phyloP scores from a whole-genome alignment of 2,113 vertebrate species.

The Collichthys lucidus region DNA sequence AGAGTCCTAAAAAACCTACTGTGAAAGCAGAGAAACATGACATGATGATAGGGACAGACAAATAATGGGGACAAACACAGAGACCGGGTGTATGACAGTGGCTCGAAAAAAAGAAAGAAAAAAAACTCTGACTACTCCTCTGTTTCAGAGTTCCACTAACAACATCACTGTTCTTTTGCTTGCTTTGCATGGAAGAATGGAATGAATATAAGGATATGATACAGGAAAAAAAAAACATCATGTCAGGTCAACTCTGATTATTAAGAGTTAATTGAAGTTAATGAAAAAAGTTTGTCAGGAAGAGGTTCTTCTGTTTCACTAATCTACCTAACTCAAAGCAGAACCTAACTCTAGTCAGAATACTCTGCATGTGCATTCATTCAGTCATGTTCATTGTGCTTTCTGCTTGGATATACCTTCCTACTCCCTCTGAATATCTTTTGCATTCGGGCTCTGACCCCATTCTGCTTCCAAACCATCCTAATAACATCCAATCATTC shows the following conservation, averaged over 20 bases:
- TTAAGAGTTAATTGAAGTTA: slow-evolving; percentile 11
- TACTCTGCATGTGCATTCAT: background rate
- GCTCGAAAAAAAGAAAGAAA: background rate
- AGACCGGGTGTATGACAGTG: background rate
- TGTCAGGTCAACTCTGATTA: too few species aligned
- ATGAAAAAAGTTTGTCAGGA: background rate
- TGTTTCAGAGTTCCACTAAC: background rate
- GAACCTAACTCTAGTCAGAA: background rate
- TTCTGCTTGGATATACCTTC: background rate
- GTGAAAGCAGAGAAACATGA: too few species aligned
- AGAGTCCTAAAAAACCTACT: too few species aligned
- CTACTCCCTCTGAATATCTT: background rate
- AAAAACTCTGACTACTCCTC: background rate
- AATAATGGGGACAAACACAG: background rate
- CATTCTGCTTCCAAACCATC: background rate
- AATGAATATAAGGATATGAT: background rate
- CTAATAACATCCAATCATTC: background rate
- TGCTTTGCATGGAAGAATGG: background rate
- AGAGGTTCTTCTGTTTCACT: background rate
- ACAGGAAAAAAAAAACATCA: background rate
- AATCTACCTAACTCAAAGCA: slow-evolving; percentile 1
- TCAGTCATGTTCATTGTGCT: slow-evolving; percentile 6
- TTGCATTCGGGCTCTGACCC: slow-evolving; percentile 1
- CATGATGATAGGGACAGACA: background rate
- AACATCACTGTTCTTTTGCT: background rate